Evolutionary conservation across 2,113 vertebrate genomes (phyloP), one percentile per base, ranked within the genome.

Genomic region (Sylvicapra grimmia): DNA sequence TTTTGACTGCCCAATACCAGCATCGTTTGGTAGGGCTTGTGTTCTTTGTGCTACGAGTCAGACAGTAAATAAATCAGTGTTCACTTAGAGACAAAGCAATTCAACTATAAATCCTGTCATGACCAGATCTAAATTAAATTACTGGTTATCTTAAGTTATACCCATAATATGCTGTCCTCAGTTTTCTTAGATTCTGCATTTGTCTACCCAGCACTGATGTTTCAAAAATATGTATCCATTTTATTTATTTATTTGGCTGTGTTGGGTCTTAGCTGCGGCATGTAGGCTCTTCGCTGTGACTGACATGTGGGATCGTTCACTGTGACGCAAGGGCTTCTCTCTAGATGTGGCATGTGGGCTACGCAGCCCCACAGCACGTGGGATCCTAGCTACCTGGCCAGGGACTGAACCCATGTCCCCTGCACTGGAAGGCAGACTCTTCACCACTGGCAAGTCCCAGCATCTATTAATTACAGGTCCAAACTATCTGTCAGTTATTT

Each of bases 1-100:
- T 98, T 99, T 95, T 99, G 99, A 90, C 99, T 99, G 82, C 99
- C 99, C 77, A 99, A 97, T 21, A 99, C 99, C 85, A 99, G 98
- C 89, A 99, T 82, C 0, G 99, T 99, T 98, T 99, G 99, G 98
- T 99, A 99, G 0, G 99, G 99, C 92, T 99, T 99, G 65, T 98
- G 95, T 72, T 99, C 98, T 97, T 97, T 99, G 97, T 99, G 99
- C 99, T 99, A 97, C 1, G 4, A 97, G 95, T 21, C 88, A 97
- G 79, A 96, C 1, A 97, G 5, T 61, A 94, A 79, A 86, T 61
- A 88, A 56, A 1, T 75, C n/a, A 96, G 51, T 88, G 47, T 84
- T 36, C 40, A 86, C 23, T 94, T 56, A 61, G 29, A 82, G 51
- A 61, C 16, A 88, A 95, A 85, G 27, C 19, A 86, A n/a, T 27